A percentile compares a stretch with the other conserved stretches of the same genome.
These are phyloP conservation scores for Kuschelorhynchus macadamiae DNA, from an alignment of 2,888 invertebrate species.

Conservation along the genomic window DNA sequence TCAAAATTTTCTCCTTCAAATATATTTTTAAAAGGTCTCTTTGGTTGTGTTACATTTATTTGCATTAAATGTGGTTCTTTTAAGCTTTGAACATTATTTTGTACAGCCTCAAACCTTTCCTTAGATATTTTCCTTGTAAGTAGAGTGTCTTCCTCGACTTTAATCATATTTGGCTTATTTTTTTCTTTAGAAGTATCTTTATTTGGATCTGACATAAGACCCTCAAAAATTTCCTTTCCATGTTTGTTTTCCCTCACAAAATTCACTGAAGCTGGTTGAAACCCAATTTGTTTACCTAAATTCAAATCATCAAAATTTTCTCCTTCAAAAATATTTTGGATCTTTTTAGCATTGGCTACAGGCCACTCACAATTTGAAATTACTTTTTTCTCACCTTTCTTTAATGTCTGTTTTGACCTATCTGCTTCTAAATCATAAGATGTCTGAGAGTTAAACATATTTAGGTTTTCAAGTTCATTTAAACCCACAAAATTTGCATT, in stretches of 20 bases:
- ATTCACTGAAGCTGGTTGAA: slow-evolving; percentile 22
- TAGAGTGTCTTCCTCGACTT: slow-evolving; percentile 17
- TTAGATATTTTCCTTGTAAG: not conserved
- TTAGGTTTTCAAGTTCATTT: no score
- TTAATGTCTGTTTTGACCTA: no score
- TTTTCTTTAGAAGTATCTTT: not conserved
- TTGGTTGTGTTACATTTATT: not conserved
- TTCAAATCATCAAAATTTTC: slow-evolving; percentile 30
- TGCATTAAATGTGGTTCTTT: no score
- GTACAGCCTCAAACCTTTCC: slow-evolving; percentile 32
- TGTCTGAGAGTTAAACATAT: no score
- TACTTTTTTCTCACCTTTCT: no score
- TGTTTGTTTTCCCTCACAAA: not conserved
- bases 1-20: slow-evolving; percentile 34
- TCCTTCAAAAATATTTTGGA: slow-evolving; percentile 29
- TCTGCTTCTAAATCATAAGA: no score
- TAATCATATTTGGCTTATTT: slow-evolving; percentile 16
- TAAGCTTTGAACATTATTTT: no score
- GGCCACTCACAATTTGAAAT: not conserved
- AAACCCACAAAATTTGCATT: not conserved
- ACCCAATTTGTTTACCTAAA: slow-evolving; percentile 5
- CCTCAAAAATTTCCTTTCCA: no score
- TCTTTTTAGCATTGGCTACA: not conserved
- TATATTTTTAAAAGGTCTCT: slow-evolving; percentile 22
- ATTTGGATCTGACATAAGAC: not conserved